Evolutionary conservation across 2,113 vertebrate species (phyloP).

Genomic region (Boleophthalmus pectinirostris): DNA sequence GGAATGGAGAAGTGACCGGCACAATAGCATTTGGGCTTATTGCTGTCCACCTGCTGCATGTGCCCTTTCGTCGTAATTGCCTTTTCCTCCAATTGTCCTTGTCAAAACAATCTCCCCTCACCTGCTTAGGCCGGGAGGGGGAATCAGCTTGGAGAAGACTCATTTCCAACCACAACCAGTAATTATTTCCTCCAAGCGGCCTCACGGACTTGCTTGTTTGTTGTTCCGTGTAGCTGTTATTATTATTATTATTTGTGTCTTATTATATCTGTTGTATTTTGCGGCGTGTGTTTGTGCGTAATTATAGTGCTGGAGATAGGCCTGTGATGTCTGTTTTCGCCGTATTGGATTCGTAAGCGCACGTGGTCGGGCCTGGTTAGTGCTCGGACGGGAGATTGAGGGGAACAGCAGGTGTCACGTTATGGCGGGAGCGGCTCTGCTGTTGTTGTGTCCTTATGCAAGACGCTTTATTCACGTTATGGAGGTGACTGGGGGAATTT

Average conservation of each 20-base stretch:
- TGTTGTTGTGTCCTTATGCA: no score
- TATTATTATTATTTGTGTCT: neutral
- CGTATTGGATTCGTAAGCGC: slow-evolving; percentile 7
- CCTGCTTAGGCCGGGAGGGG: slow-evolving; percentile 34
- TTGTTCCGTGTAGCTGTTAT: slow-evolving; percentile 41
- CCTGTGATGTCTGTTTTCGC: neutral
- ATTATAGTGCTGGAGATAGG: slow-evolving; percentile 46
- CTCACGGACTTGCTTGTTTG: slow-evolving; percentile 52
- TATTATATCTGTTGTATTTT: slow-evolving; percentile 41
- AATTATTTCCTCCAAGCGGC: slow-evolving; percentile 60
- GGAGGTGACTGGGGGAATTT: no score
- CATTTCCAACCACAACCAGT: slow-evolving; percentile 52
- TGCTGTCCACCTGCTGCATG: slow-evolving; percentile 37
- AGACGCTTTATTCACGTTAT: no score
- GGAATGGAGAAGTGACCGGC: neutral
- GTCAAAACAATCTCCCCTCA: slow-evolving; percentile 44
- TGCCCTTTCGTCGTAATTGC: slow-evolving; percentile 60
- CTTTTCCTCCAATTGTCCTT: slow-evolving; percentile 47
- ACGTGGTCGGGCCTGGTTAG: no score
- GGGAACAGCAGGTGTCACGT: no score
- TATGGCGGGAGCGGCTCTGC: no score
- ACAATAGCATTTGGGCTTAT: neutral
- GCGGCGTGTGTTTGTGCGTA: slow-evolving; percentile 47
- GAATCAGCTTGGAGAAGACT: slow-evolving; percentile 57
- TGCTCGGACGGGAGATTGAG: no score